These are phyloP conservation scores for Hydrotaea cyrtoneurina DNA, from an alignment of 2,888 invertebrate genomes.

Conservation along the genomic window DNA sequence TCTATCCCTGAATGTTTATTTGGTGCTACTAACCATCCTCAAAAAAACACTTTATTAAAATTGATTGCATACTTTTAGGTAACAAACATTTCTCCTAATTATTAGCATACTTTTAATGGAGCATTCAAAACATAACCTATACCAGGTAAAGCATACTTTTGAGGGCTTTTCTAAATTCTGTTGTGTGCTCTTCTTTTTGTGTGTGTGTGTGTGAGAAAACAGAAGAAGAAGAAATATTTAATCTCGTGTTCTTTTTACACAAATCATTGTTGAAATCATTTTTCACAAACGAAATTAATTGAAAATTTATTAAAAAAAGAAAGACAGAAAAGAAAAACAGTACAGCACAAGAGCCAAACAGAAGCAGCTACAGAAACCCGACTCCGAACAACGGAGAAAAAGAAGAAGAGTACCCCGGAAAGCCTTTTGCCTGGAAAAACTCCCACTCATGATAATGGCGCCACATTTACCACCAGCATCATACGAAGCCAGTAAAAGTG, in stretches of 20 bases:
- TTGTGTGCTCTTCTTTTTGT: no score
- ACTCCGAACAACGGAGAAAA: not conserved
- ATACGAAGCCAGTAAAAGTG: not conserved
- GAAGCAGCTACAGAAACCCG: not conserved
- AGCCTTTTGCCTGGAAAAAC: not conserved
- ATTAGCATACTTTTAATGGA: conserved; percentile 5
- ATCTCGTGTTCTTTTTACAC: conserved; percentile 1
- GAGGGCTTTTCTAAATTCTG: no score
- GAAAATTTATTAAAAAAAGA: conserved; percentile 57
- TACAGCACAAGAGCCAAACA: not conserved
- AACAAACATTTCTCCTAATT: not conserved
- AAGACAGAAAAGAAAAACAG: no score
- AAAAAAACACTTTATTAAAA: not conserved
- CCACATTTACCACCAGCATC: not conserved
- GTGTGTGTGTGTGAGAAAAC: no score
- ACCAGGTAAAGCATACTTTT: not conserved
- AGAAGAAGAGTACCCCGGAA: not conserved
- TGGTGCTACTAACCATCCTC: no score
- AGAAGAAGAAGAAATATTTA: no score
- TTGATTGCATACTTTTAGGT: conserved; percentile 43
- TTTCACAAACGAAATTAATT: conserved; percentile 53
- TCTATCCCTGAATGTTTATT: no score
- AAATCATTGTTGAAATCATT: conserved; percentile 38
- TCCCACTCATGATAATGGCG: not conserved
- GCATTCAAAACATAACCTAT: no score